These are phyloP conservation scores for Neotoma lepida DNA, from an alignment of 2,113 vertebrate species.

Conservation along the genomic window DNA sequence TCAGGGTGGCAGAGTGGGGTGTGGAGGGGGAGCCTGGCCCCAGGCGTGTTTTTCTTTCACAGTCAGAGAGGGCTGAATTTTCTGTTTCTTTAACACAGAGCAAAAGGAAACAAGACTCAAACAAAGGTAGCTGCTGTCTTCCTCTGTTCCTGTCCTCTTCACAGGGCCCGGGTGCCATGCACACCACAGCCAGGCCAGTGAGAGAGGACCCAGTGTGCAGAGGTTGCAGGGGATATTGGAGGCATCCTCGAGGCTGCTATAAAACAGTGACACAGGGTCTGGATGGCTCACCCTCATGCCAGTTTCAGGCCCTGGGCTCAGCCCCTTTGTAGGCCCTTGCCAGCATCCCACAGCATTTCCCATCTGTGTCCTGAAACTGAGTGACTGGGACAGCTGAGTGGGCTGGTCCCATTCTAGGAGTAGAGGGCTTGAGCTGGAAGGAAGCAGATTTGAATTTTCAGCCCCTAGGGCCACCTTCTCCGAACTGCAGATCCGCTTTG, in stretches of 20 bases:
- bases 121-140: background rate
- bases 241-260: background rate
- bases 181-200: background rate
- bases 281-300: background rate
- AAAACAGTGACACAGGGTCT: background rate
- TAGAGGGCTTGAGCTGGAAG: background rate
- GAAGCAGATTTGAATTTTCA: background rate
- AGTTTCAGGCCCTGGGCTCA: background rate
- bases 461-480: background rate
- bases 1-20: background rate
- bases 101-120: background rate
- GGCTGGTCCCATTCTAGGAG: background rate
- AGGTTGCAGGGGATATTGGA: background rate
- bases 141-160: background rate
- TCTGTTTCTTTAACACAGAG: background rate
- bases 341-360: background rate
- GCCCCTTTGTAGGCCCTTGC: background rate
- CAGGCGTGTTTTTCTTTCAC: background rate
- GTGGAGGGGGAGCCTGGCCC: background rate
- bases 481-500: background rate
- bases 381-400: too few species aligned
- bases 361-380: background rate
- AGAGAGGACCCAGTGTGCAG: background rate
- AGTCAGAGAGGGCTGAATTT: background rate
- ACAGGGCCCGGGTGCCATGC: background rate